Base-by-base conservation (phyloP, 2,797 vertebrate species). In the Spondyliosoma cantharus region DNA sequence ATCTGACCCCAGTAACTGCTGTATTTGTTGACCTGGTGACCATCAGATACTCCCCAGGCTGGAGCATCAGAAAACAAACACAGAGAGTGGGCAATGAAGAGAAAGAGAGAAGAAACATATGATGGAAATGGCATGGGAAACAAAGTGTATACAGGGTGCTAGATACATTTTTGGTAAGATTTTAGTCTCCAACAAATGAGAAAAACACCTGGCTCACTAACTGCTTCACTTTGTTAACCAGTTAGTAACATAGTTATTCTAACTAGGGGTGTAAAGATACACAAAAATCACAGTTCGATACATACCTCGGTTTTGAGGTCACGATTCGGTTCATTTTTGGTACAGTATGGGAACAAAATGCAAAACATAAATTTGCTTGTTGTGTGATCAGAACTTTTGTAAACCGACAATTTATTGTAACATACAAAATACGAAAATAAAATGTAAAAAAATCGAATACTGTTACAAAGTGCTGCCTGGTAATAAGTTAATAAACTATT, bases 1-100 rank as follows among this genome's bases (percentile, higher is more conserved):
- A 60, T 78, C 50, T 84, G 72, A 80, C 78, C 85, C n/a, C 68
- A 62, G 81, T 81, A 87, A 87, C 78, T 85, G 65, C 81, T 87
- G 37, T 86, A 66, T 87, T 85, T 80, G 52, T 71, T 85, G 87
- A 89, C 71, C 58, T 49, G 20, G 7, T 71, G 74, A 81, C 66
- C 73, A 59, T 76, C 5, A 58, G 50, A 56, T 80, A 58, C 60
- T 56, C 45, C 62, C 27, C 49, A 49, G 72, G 37, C 74, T 68
- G 50, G 32, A 74, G 67, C 52, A 48, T 59, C 17, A 25, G 16
- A 58, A 42, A 45, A n/a, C 4, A 45, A 70, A 76, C 29, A 58
- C n/a, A 56, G 16, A 69, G 25, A 42, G 8, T 42, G 27, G 13
- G 6, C 4, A 37, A 37, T 37, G 9, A 37, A 11, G 37, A 37